A percentile compares a stretch with the other conserved stretches of the same genome.
Evolutionary conservation across 2,888 invertebrate genomes (phyloP).

Genomic region (Ormyrus pomaceus): DNA sequence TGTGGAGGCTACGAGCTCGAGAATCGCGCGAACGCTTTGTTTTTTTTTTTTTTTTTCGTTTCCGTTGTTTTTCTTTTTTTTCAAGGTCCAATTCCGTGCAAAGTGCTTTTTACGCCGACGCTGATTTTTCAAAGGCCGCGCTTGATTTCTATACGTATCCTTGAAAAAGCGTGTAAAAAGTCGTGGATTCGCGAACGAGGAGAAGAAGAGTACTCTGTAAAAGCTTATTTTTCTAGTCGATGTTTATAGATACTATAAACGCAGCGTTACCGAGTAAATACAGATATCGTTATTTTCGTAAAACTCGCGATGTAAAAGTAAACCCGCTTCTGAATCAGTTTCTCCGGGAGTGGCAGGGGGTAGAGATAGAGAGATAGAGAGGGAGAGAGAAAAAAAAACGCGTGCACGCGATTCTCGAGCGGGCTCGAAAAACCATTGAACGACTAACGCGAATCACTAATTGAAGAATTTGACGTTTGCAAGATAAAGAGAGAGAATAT

Average conservation of each 20-base stretch:
- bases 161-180: conserved; percentile 4
- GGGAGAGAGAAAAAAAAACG: background rate
- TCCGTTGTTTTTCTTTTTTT: background rate
- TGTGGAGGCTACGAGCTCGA: conserved; percentile 31
- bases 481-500: background rate
- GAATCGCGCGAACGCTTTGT: conserved; percentile 24
- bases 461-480: background rate
- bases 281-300: conserved; percentile 18
- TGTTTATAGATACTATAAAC: conserved; percentile 16
- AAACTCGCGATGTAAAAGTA: background rate
- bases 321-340: too few relatives aligned
- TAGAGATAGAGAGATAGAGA: too few relatives aligned
- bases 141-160: background rate
- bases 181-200: background rate
- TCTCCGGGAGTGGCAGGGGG: too few relatives aligned
- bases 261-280: background rate
- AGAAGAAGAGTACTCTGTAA: conserved; percentile 15
- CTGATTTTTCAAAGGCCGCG: too few relatives aligned
- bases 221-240: conserved; percentile 40
- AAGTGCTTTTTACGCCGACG: background rate
- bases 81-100: background rate
- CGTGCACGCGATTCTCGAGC: conserved; percentile 25
- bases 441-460: conserved; percentile 5
- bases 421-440: background rate
- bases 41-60: conserved; percentile 3